Evolutionary conservation across 53 echinoderm and acorn worm genomes (phyloP).

Genomic region (Paracentrotus lividus): DNA sequence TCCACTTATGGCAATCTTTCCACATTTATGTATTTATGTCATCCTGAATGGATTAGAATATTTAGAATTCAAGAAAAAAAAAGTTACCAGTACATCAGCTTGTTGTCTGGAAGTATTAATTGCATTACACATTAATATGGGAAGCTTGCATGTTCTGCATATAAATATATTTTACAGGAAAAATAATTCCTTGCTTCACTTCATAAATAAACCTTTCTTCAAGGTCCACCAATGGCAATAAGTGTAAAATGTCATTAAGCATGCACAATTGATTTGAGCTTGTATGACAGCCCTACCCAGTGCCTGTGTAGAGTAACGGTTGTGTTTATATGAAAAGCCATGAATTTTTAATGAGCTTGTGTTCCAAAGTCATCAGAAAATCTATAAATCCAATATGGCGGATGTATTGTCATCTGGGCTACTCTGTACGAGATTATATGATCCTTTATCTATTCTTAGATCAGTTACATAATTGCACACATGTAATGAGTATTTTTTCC

Average conservation of each 20-base stretch:
- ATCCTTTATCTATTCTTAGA: background rate
- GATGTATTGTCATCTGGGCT: slow-evolving; percentile 59
- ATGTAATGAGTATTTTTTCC: background rate
- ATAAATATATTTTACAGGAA: too few relatives aligned
- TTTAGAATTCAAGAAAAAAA: background rate
- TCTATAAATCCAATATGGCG: slow-evolving; percentile 79
- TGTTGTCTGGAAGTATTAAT: background rate
- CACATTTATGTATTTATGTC: background rate
- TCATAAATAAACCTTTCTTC: too few relatives aligned
- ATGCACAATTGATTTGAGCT: slow-evolving; percentile 67
- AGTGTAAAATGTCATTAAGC: slow-evolving; percentile 40
- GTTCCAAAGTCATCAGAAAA: slow-evolving; percentile 67
- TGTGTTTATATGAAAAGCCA: slow-evolving; percentile 64
- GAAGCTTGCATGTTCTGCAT: background rate
- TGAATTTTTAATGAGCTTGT: slow-evolving; percentile 83
- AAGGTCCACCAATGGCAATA: background rate
- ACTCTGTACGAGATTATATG: slow-evolving; percentile 5
- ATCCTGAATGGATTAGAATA: background rate
- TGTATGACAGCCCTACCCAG: slow-evolving; percentile 46
- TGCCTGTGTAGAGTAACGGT: slow-evolving; percentile 46
- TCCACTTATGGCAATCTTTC: too few relatives aligned
- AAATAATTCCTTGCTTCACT: too few relatives aligned
- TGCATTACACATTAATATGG: too few relatives aligned
- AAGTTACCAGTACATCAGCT: background rate
- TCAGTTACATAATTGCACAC: background rate